Conservation (phyloP, 2,888 invertebrate species). For the Mechanitis mazaeus region DNA sequence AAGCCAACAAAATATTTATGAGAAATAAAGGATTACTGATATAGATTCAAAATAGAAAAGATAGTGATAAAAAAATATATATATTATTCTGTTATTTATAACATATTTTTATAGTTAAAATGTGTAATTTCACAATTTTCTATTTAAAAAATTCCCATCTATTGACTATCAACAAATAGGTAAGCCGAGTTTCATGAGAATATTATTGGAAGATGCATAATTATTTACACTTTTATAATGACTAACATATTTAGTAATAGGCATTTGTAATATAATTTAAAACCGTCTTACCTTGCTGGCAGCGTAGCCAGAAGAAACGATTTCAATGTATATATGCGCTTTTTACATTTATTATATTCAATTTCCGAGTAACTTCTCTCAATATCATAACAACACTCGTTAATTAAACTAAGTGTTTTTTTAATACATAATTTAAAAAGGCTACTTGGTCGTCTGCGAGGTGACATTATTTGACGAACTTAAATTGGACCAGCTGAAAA, state of each 20-base stretch:
- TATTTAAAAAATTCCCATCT: no score
- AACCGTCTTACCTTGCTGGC: constrained; percentile 57
- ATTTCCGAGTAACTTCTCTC: constrained; percentile 60
- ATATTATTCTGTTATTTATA: no score
- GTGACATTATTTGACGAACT: constrained; percentile 45
- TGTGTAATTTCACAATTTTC: no score
- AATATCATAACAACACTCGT: constrained; percentile 64
- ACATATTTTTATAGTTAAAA: no score
- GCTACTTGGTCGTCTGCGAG: constrained; percentile 63
- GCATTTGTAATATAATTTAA: background rate
- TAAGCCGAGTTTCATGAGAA: no score
- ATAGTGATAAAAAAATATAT: no score
- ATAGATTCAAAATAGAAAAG: no score
- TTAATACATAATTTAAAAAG: constrained; percentile 61
- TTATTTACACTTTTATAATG: no score
- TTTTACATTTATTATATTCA: constrained; percentile 55
- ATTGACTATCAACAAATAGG: no score
- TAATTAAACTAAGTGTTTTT: constrained; percentile 60
- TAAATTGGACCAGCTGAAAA: constrained; percentile 1
- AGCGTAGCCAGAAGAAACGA: constrained; percentile 56
- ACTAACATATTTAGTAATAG: background rate
- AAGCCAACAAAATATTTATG: no score
- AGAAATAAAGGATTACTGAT: no score
- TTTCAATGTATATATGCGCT: constrained; percentile 53
- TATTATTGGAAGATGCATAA: no score